Percentiles rank a stretch among this genome's conserved stretches.
Evolutionary conservation across 2,113 vertebrate species (phyloP).

Genomic region (Chunga burmeisteri): DNA sequence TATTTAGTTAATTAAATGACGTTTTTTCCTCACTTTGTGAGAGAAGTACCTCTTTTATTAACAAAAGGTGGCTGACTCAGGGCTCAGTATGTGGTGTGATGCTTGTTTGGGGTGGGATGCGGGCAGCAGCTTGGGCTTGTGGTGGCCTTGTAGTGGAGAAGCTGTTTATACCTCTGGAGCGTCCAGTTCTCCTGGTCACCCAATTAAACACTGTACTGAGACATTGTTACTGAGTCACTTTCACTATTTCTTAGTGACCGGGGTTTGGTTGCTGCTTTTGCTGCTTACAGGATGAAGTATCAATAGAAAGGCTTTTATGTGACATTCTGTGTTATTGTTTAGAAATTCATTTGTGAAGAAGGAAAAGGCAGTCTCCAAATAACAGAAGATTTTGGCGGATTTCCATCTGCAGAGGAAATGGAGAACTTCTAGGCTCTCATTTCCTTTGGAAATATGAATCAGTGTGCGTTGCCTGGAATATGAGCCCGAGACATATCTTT

Average conservation of each 20-base stretch:
- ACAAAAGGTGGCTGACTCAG: neutral
- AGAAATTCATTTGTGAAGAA: constrained; percentile 45
- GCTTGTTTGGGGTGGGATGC: neutral
- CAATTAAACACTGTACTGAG: neutral
- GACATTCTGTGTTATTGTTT: constrained; percentile 40
- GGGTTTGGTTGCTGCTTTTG: constrained; percentile 3
- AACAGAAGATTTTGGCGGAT: neutral
- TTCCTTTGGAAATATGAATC: constrained; percentile 55
- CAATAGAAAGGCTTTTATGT: constrained; percentile 39
- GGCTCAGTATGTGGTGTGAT: neutral
- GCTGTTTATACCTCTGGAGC: neutral
- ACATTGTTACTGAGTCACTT: neutral
- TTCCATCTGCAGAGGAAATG: constrained; percentile 9
- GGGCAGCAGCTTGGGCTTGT: neutral
- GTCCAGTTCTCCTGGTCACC: neutral
- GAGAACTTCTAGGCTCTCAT: neutral
- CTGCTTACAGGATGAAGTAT: constrained; percentile 4
- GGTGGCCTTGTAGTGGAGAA: neutral
- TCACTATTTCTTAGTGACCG: neutral
- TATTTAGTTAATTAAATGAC: neutral
- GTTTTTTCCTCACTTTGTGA: neutral
- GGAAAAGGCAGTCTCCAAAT: constrained; percentile 45
- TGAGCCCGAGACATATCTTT: neutral
- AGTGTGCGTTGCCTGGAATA: neutral
- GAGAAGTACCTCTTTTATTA: neutral